Evolutionary conservation across 1,140 invertebrate species (phyloP).

Genomic region (Lordiphosa clarofinis): DNA sequence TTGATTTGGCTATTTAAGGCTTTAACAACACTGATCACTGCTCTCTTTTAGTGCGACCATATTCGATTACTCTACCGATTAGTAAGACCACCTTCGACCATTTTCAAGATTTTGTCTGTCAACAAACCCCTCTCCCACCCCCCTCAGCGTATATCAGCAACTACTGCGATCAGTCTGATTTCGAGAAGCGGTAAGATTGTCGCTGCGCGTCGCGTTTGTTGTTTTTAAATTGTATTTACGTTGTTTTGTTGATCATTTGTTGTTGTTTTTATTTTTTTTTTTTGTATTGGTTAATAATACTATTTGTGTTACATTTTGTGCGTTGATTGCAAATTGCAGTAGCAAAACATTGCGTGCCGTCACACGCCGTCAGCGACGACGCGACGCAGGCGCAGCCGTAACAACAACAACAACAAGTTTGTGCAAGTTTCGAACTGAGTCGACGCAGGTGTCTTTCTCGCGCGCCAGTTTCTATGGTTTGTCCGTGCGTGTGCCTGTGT

Average conservation of each 20-base stretch:
- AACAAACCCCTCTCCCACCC: no score
- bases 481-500: not conserved
- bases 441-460: slow-evolving; percentile 18
- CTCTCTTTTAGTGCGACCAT: no score
- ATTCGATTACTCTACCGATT: no score
- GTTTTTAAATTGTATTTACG: not conserved
- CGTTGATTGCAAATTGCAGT: not conserved
- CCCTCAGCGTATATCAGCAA: no score
- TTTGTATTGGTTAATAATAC: no score
- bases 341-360: slow-evolving; percentile 24
- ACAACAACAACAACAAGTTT: slow-evolving; percentile 22
- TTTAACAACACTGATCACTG: no score
- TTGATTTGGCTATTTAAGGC: no score
- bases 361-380: slow-evolving; percentile 23
- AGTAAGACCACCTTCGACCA: no score
- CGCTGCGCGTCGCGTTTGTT: slow-evolving; percentile 1
- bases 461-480: not conserved
- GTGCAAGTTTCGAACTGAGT: slow-evolving; percentile 22
- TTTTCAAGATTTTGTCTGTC: no score
- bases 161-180: no score
- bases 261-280: slow-evolving; percentile 2
- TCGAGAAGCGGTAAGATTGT: not conserved
- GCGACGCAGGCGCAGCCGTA: slow-evolving; percentile 19
- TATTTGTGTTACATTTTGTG: not conserved
- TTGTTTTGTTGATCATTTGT: not conserved